These are phyloP conservation scores for Xiphorhynchus erythropygius DNA, from an alignment of 2,797 vertebrate species.

Conservation along the genomic window DNA sequence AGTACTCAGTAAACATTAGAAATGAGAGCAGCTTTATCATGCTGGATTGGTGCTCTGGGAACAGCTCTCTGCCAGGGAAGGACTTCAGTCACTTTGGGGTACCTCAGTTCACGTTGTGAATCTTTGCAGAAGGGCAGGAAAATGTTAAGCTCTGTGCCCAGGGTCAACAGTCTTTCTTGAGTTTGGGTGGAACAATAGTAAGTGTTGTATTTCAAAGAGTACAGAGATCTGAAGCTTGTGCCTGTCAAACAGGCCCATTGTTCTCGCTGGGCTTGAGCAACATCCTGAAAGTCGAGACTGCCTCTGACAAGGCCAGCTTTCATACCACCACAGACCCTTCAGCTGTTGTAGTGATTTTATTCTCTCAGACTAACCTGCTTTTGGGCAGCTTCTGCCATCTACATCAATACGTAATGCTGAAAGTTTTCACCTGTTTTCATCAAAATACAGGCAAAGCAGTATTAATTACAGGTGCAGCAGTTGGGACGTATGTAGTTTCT, in stretches of 20 bases:
- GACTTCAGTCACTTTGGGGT: not conserved
- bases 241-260: not conserved
- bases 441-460: not conserved
- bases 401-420: not conserved
- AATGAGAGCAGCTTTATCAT: not conserved
- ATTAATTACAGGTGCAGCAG: not conserved
- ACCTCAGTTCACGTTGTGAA: not conserved
- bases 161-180: not conserved
- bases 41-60: not conserved
- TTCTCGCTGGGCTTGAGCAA: not conserved
- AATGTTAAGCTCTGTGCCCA: not conserved
- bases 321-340: not conserved
- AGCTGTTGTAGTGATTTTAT: not conserved
- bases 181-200: not conserved
- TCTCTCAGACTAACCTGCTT: not conserved
- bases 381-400: not conserved
- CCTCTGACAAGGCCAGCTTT: not conserved
- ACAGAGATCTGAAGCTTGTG: not conserved
- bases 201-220: not conserved
- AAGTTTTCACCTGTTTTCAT: not conserved
- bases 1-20: not conserved
- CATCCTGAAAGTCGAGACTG: not conserved
- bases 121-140: not conserved
- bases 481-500: not conserved
- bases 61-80: not conserved